phyloP scores from a whole-genome alignment of 2,797 vertebrate species.

The Chaetophractus vellerosus region DNA sequence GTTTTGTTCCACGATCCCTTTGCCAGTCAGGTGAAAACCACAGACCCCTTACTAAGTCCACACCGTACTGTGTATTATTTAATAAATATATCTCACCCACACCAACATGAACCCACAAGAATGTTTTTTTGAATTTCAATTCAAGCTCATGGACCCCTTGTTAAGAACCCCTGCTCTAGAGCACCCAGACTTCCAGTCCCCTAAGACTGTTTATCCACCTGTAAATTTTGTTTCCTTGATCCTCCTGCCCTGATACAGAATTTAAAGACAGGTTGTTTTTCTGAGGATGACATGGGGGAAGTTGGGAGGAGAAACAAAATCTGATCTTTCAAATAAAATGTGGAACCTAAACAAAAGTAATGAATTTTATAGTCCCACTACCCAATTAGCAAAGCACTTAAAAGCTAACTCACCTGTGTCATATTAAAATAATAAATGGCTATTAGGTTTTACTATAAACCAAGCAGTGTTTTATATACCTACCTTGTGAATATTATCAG shows the following conservation, averaged over 20 bases:
- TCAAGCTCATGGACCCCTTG: too few relatives aligned
- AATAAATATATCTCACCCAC: too few relatives aligned
- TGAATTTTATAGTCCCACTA: background rate
- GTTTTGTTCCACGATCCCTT: too few relatives aligned
- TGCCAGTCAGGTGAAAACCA: too few relatives aligned
- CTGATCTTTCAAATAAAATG: slow-evolving; percentile 36
- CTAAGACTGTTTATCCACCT: background rate
- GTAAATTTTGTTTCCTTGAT: background rate
- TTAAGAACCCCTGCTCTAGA: background rate
- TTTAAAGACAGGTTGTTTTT: background rate
- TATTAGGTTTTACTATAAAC: background rate
- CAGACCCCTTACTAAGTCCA: too few relatives aligned
- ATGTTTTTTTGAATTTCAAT: too few relatives aligned
- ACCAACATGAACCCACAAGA: too few relatives aligned
- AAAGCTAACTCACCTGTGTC: background rate
- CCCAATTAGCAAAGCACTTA: slow-evolving; percentile 38
- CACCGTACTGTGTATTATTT: too few relatives aligned
- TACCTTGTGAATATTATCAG: background rate
- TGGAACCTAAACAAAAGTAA: background rate
- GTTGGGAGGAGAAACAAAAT: background rate
- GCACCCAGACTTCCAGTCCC: background rate
- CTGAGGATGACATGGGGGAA: background rate
- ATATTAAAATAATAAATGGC: background rate
- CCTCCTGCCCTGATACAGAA: background rate
- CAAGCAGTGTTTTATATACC: background rate